Conservation (phyloP, 1,140 invertebrate genomes). For the Drosophila quadrilineata region DNA sequence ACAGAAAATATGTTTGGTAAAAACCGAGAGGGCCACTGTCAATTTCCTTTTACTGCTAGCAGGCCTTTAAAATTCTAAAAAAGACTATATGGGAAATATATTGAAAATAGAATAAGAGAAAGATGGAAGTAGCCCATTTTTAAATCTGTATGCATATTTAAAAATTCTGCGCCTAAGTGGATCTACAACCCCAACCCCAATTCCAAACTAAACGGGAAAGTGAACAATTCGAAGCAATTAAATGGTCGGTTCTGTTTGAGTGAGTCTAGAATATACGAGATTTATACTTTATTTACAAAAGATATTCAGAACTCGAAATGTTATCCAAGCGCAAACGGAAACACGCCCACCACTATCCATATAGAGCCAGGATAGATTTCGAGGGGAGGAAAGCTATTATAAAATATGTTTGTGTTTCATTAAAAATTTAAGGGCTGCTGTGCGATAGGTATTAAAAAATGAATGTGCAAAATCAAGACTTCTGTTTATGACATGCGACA, state of each 20-base stretch:
- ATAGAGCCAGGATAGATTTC: background rate
- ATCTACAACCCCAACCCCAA: too few species aligned
- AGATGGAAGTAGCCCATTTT: too few species aligned
- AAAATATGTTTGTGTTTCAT: slow-evolving; percentile 76
- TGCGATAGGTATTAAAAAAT: slow-evolving; percentile 7
- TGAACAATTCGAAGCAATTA: slow-evolving; percentile 28
- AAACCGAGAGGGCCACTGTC: too few species aligned
- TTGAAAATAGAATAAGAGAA: too few species aligned
- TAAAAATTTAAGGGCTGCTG: slow-evolving; percentile 63
- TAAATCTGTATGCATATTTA: too few species aligned
- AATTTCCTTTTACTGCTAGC: too few species aligned
- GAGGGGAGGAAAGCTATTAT: slow-evolving; percentile 51
- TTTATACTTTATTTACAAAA: slow-evolving; percentile 32
- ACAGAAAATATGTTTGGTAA: slow-evolving; percentile 2
- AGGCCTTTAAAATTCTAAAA: too few species aligned
- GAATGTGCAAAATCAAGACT: slow-evolving; percentile 32
- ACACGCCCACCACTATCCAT: background rate
- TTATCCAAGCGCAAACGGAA: slow-evolving; percentile 32
- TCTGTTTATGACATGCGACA: slow-evolving; percentile 69
- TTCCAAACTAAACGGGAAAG: slow-evolving; percentile 3
- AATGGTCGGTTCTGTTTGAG: slow-evolving; percentile 32
- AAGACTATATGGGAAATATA: too few species aligned
- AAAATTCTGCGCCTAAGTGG: too few species aligned
- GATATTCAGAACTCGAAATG: slow-evolving; percentile 48
- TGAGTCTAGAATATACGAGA: slow-evolving; percentile 35